phyloP scores from a whole-genome alignment of 1,140 invertebrate genomes.

The Nasonia longicornis region DNA sequence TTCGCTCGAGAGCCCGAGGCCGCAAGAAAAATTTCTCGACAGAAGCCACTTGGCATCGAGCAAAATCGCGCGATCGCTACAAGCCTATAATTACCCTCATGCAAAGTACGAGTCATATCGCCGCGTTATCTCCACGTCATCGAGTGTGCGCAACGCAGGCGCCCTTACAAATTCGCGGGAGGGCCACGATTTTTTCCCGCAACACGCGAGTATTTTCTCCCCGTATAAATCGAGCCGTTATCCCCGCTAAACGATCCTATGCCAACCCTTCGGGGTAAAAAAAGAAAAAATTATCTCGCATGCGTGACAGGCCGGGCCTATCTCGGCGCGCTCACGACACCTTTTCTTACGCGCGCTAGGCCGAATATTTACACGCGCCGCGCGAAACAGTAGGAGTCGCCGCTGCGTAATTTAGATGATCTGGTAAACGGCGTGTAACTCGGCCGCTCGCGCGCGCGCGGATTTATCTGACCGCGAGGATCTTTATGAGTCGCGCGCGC shows the following conservation, averaged over 20 bases:
- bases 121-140: not conserved
- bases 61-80: conserved; percentile 23
- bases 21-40: not conserved
- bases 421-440: conserved; percentile 58
- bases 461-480: conserved; percentile 59
- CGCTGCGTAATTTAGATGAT: conserved; percentile 60
- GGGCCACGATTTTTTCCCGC: conserved; percentile 7
- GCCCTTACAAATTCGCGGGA: not conserved
- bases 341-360: conserved; percentile 45
- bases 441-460: conserved; percentile 53
- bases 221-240: conserved; percentile 16
- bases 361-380: conserved; percentile 38
- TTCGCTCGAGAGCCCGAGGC: too few relatives aligned
- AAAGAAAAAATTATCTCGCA: conserved; percentile 42
- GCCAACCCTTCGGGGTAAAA: too few relatives aligned
- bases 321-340: conserved; percentile 52
- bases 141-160: too few relatives aligned
- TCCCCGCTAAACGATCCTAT: not conserved
- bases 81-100: conserved; percentile 19
- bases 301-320: conserved; percentile 50
- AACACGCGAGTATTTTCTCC: conserved; percentile 21
- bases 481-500: conserved; percentile 53
- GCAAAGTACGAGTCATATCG: conserved; percentile 1
- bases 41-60: not conserved
- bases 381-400: conserved; percentile 36